Evolutionary conservation across 1,140 invertebrate species (phyloP).

Genomic region (Drosophila pseudoobscura): DNA sequence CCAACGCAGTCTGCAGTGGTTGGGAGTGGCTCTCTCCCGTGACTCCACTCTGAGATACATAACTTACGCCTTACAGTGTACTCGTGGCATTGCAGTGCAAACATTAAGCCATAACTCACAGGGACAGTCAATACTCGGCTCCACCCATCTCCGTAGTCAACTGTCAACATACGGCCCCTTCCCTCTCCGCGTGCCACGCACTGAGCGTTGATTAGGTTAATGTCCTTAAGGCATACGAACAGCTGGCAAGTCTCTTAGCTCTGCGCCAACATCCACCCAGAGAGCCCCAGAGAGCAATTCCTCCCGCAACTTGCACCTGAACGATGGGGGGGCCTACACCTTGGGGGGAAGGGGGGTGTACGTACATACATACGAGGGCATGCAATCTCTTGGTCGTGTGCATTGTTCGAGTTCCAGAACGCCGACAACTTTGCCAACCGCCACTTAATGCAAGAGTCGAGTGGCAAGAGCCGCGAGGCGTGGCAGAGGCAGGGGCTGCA

Average conservation of each 20-base stretch:
- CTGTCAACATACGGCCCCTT: background rate
- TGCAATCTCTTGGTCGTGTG: slow-evolving; percentile 39
- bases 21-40: slow-evolving; percentile 6
- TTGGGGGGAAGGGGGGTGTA: background rate
- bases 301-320: slow-evolving; percentile 37
- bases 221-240: slow-evolving; percentile 72
- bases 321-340: slow-evolving; percentile 20
- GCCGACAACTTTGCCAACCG: slow-evolving; percentile 77
- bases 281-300: slow-evolving; percentile 5
- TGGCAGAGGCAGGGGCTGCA: slow-evolving; percentile 28
- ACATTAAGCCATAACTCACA: slow-evolving; percentile 50
- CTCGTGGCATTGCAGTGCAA: slow-evolving; percentile 30
- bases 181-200: slow-evolving; percentile 21
- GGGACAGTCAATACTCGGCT: slow-evolving; percentile 47
- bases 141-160: too few species aligned
- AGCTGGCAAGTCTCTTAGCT: slow-evolving; percentile 35
- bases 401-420: slow-evolving; percentile 75
- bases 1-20: too few species aligned
- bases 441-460: slow-evolving; percentile 73
- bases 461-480: background rate
- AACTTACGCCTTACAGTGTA: background rate
- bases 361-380: background rate
- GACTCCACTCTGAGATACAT: background rate
- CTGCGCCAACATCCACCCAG: background rate
- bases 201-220: slow-evolving; percentile 75